Evolutionary conservation across 2,888 invertebrate genomes (phyloP), one percentile per base, ranked within the genome.

Genomic region (Dendrolimus houi): DNA sequence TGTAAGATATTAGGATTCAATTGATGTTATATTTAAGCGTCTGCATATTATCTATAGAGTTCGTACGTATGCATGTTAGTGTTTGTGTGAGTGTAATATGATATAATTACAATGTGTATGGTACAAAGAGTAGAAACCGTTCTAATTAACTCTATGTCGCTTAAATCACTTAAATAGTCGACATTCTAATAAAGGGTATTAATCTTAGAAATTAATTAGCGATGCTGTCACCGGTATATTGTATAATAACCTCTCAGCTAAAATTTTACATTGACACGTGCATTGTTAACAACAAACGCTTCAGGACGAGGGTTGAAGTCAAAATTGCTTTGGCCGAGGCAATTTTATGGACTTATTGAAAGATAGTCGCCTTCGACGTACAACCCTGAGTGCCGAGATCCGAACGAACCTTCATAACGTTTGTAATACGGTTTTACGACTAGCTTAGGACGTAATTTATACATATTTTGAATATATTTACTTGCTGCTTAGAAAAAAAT

Each of bases 401-500:
- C 83, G 79, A 76, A 80, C 83, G 80, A 77, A 81, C 79, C 82
- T 83, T 77, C 83, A 75, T 84, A 86, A 85, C 83, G 85, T 82
- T 83, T 85, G 85, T 87, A 87, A 87, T 87, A 83, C 83, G 74
- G 78, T 85, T 88, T 88, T 87, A 87, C 78, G 86, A 82, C 77
- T 79, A 80, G 83, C 85, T 85, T 83, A 85, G 85, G 78, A 81
- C 79, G 81, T 83, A 83, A 84, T 81, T 87, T 86, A 87, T 86
- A 85, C 83, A 85, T 85, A 86, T 87, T 87, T 86, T 84, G 83
- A 85, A 87, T 87, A 86, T 84, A 79, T 85, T 87, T 84, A 82
- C 77, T 79, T 69, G 71, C 76, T 79, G 72, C 81, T 84, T 81
- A 76, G 76, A 79, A 82, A 85, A 83, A 77, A 83, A 81, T n/a